Evolutionary conservation across 1,140 invertebrate genomes (phyloP).

Genomic region (Hermetia illucens): DNA sequence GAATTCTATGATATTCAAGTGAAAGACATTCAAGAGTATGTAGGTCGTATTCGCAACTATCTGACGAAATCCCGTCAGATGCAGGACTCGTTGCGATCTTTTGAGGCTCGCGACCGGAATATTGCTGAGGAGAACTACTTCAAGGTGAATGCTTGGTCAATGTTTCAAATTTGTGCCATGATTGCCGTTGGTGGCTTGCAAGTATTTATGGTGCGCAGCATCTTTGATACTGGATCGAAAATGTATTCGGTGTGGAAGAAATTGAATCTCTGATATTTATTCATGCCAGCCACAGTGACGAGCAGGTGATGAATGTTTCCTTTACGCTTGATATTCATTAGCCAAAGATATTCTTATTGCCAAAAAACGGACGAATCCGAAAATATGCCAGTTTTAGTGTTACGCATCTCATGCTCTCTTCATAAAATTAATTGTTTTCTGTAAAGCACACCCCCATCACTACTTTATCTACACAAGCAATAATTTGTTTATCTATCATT

Average conservation of each 20-base stretch:
- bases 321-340: too few relatives aligned
- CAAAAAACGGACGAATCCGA: too few relatives aligned
- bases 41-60: constrained; percentile 42
- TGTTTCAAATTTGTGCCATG: constrained; percentile 55
- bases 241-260: constrained; percentile 38
- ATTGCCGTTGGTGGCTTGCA: constrained; percentile 50
- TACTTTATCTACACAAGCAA: too few relatives aligned
- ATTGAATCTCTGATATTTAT: constrained; percentile 26
- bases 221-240: constrained; percentile 49
- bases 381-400: too few relatives aligned
- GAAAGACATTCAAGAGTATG: constrained; percentile 45
- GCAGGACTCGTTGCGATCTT: constrained; percentile 56
- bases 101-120: constrained; percentile 64
- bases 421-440: too few relatives aligned
- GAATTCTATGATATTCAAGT: constrained; percentile 47
- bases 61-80: constrained; percentile 47
- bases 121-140: constrained; percentile 60
- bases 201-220: constrained; percentile 47
- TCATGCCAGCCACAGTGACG: too few relatives aligned
- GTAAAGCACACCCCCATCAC: too few relatives aligned
- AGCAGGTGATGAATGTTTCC: too few relatives aligned
- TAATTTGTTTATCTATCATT: too few relatives aligned
- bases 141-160: constrained; percentile 58
- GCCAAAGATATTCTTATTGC: too few relatives aligned
- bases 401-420: too few relatives aligned